Base-by-base conservation (phyloP, 1,140 invertebrate genomes). In the Diorhabda elongata region DNA sequence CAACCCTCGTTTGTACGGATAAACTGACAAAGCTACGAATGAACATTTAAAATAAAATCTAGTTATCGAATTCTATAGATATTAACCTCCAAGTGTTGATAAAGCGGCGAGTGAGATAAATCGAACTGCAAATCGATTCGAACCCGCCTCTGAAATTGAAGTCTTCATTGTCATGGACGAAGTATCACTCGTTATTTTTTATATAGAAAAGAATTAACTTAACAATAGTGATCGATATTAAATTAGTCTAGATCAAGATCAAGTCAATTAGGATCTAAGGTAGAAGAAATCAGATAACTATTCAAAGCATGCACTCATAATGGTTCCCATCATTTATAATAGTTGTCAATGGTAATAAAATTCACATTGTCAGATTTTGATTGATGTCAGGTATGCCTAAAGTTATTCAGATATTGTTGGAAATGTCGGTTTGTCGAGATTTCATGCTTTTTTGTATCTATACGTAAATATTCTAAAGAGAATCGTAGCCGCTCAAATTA, bases 291-390 rank as follows among this genome's bases (percentile, higher is more conserved):
- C 47, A 52, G 47, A 52, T 52, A 52, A 52, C 6, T 52, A 52
- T 52, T 52, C n/a, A 52, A 52, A n/a, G 47, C 47, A 52, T 52
- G 3, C n/a, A 60, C 11, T 60, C n/a, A 64, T 47, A 56, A 64
- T 56, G 47, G 42, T 44, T 44, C 26, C 42, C 63, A 64, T 64
- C 63, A 64, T 64, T 64, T 56, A 64, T 64, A 64, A 64, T 64
- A 52, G 52, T 56, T 11, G 63, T 64, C 63, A 64, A 64, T 64
- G 56, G 52, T 64, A 64, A 64, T 64, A 64, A 57, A 47, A 47
- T 47, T 64, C 63, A 64, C 45, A 64, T 64, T 64, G 63, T 64
- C 63, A 64, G 11, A 6, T 57, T 42, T 43, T 64, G 63, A 64
- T 64, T 64, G 63, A 64, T 64, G 63, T 26, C 26, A 26, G 26